Percentiles rank a stretch among this genome's conserved stretches.
These are phyloP conservation scores for Empidonax traillii DNA, from an alignment of 2,113 vertebrate species.

Conservation along the genomic window DNA sequence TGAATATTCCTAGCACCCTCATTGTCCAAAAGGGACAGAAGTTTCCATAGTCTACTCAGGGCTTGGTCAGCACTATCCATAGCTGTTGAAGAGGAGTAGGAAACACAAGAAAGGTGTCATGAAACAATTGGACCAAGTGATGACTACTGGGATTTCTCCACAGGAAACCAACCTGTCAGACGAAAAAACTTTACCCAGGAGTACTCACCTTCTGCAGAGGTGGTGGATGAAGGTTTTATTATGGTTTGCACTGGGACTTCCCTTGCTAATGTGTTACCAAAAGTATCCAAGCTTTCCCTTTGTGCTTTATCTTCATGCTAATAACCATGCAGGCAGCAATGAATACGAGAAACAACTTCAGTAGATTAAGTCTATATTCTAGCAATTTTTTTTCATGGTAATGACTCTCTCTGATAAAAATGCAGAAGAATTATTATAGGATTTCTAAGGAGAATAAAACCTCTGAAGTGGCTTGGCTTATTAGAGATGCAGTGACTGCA, in stretches of 20 bases:
- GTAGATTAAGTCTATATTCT: background rate
- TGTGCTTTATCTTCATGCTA: background rate
- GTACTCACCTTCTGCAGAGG: background rate
- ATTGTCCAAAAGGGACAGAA: background rate
- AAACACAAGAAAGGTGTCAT: background rate
- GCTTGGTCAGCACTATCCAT: background rate
- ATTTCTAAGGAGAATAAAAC: constrained; percentile 1
- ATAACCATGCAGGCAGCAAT: background rate
- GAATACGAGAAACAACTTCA: background rate
- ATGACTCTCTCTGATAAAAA: background rate
- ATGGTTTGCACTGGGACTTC: background rate
- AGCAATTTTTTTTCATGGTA: background rate
- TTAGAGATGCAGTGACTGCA: background rate
- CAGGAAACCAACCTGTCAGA: background rate
- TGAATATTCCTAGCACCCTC: background rate
- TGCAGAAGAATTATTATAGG: background rate
- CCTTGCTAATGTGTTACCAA: background rate
- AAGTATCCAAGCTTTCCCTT: background rate
- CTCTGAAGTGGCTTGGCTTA: constrained; percentile 2
- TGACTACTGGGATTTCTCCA: background rate
- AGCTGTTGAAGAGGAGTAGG: background rate
- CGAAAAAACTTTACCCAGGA: background rate
- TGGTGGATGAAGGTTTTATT: background rate
- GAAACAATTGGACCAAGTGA: background rate
- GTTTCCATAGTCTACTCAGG: background rate